These are phyloP conservation scores for Atlantisia rogersi DNA, from an alignment of 2,113 vertebrate genomes.

Conservation along the genomic window DNA sequence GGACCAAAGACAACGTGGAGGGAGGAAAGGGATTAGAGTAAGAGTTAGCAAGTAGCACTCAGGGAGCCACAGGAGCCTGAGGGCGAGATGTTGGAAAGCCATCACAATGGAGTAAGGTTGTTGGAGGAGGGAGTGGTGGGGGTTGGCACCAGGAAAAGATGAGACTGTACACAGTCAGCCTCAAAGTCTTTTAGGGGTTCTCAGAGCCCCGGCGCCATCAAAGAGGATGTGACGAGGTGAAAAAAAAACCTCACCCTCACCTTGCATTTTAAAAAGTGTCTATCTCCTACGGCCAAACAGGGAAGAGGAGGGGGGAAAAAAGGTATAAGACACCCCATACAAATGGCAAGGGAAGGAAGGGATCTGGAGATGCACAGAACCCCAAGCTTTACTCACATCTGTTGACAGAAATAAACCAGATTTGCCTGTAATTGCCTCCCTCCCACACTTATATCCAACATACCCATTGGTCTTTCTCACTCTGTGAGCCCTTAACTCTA, in stretches of 20 bases:
- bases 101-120: neutral
- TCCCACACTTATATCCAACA: neutral
- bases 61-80: neutral
- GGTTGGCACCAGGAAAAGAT: neutral
- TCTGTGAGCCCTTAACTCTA: neutral
- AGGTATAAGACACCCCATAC: neutral
- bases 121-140: neutral
- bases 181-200: neutral
- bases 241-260: neutral
- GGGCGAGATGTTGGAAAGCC: neutral
- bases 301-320: neutral
- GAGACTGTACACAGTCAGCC: neutral
- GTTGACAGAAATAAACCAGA: neutral
- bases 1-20: neutral
- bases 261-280: slow-evolving; percentile 23
- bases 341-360: neutral
- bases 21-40: neutral
- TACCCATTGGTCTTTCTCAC: neutral
- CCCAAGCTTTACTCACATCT: neutral
- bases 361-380: neutral
- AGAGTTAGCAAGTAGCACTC: neutral
- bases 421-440: neutral
- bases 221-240: slow-evolving; percentile 18
- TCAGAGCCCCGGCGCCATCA: neutral
- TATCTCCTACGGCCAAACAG: neutral